Evolutionary conservation across 2,888 invertebrate species (phyloP), one percentile per base, ranked within the genome.

Genomic region (Nezara viridula): DNA sequence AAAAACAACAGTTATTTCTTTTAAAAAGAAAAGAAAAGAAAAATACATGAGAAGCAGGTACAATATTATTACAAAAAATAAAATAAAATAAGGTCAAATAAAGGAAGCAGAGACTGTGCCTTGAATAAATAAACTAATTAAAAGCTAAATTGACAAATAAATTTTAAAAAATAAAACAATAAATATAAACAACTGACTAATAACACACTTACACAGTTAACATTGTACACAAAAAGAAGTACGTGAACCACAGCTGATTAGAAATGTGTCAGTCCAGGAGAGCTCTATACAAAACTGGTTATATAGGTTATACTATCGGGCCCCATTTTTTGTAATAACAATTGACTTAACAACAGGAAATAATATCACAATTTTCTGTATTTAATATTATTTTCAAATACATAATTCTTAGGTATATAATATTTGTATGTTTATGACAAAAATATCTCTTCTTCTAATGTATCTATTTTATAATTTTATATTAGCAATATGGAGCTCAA

Each of bases 121-220:
- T 86, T 86, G 40, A 81, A 81, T 55, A 55, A 86, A 86, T 37
- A 60, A 40, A 55, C 24, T 86, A 27, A 50, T 60, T 37, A 86
- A 40, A 86, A 55, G 60, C 86, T 55, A 52, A 37, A 10, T 86
- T 27, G 49, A 52, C 52, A 3, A 86, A 86, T 86, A 86, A 86
- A 40, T 40, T 40, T 86, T 40, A n/a, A 40, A n/a, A 50, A 86
- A 55, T 52, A 86, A 86, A 86, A 86, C 49, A 86, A 86, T 86
- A 86, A 86, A 86, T 86, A 86, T 55, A 86, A 40, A 55, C 50
- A 86, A 86, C 60, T 55, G 86, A 86, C 86, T 86, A 52, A 86
- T 86, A 55, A 55, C 27, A 55, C 86, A 55, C 86, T 55, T 55
- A 81, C 6, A 44, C 6, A 44, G 81, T 81, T 81, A 44, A 81